phyloP scores from a whole-genome alignment of 2,888 invertebrate species.

The Athalia cordata region DNA sequence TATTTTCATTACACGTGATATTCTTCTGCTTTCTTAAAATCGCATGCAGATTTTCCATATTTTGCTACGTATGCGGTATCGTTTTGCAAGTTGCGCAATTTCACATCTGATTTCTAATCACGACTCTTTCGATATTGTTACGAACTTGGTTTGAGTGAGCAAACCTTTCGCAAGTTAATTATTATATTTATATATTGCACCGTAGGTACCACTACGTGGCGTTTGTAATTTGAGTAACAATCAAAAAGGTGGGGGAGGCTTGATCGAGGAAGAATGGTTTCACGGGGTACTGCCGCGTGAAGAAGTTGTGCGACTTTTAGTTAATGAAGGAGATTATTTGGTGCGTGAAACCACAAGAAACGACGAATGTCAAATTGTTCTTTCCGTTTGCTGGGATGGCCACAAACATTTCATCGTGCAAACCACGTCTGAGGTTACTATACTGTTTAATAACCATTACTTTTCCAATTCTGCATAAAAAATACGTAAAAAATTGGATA shows the following conservation, averaged over 20 bases:
- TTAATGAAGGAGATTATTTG: slow-evolving; percentile 95
- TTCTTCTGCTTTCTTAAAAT: background rate
- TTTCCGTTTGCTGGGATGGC: slow-evolving; percentile 96
- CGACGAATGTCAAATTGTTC: slow-evolving; percentile 92
- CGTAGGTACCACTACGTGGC: slow-evolving; percentile 65
- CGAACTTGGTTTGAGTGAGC: no score
- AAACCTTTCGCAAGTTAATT: background rate
- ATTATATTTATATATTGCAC: slow-evolving; percentile 1
- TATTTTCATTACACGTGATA: background rate
- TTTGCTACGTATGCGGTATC: no score
- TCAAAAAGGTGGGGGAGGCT: slow-evolving; percentile 77
- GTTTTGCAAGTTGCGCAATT: no score
- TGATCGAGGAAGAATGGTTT: slow-evolving; percentile 97
- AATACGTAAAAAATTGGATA: background rate
- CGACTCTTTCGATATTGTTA: no score
- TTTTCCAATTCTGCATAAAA: background rate
- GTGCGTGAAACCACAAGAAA: slow-evolving; percentile 95
- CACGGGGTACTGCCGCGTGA: slow-evolving; percentile 97
- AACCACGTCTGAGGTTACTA: slow-evolving; percentile 88
- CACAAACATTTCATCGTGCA: slow-evolving; percentile 98
- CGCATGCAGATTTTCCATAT: no score
- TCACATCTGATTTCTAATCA: no score
- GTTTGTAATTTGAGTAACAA: slow-evolving; percentile 61
- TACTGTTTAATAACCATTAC: background rate
- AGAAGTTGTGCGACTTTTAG: slow-evolving; percentile 93